phyloP scores from a whole-genome alignment of 2,113 vertebrate species.

The Lathamus discolor region DNA sequence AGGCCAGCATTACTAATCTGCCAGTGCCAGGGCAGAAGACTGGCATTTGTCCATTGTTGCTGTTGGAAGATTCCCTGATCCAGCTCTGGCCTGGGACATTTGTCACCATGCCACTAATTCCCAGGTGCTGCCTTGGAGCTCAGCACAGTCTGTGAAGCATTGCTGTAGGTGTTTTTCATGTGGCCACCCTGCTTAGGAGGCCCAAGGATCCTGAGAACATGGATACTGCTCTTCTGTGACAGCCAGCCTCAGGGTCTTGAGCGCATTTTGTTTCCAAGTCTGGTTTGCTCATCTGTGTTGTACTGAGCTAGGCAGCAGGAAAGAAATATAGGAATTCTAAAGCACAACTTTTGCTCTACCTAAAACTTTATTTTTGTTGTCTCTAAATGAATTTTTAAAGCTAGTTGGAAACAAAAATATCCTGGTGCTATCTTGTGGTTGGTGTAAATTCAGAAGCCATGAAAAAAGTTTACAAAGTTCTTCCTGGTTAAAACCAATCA shows the following conservation, averaged over 20 bases:
- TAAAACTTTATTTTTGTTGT: background rate
- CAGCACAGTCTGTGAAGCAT: background rate
- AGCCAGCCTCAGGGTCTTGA: background rate
- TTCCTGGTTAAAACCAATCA: background rate
- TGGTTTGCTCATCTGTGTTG: background rate
- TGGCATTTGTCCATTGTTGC: background rate
- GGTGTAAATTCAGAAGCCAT: background rate
- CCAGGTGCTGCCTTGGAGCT: background rate
- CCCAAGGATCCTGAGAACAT: background rate
- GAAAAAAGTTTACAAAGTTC: background rate
- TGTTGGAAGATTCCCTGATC: background rate
- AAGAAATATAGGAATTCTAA: background rate
- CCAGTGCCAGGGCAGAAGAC: background rate
- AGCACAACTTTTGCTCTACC: background rate
- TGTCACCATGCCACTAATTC: background rate
- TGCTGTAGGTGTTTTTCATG: accelerated
- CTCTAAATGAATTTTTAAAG: background rate
- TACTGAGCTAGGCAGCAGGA: background rate
- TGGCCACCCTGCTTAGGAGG: background rate
- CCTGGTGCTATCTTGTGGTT: background rate
- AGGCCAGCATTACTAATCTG: background rate
- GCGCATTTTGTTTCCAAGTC: background rate
- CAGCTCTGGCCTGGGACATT: background rate
- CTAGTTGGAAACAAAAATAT: background rate
- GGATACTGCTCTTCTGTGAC: background rate